Conservation (phyloP, 2,797 vertebrate species). For the Mastacembelus armatus region DNA sequence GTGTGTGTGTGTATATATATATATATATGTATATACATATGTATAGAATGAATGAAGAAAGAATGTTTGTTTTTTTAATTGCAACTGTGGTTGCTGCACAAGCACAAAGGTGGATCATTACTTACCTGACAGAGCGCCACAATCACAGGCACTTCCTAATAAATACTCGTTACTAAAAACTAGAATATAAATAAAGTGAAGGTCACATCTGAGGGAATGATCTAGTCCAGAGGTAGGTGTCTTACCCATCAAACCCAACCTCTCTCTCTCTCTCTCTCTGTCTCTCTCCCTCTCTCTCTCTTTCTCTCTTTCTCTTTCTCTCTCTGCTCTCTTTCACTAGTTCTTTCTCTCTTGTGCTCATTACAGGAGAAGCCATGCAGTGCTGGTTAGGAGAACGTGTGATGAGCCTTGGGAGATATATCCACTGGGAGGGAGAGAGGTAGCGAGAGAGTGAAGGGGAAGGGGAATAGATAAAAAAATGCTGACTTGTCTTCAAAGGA, state of each 20-base stretch:
- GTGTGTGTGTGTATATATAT: background rate
- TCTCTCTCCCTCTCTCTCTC: constrained; percentile 29
- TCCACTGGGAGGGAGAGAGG: constrained; percentile 80
- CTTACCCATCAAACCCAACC: constrained; percentile 66
- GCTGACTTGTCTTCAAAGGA: constrained; percentile 85
- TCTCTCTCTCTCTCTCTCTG: constrained; percentile 38
- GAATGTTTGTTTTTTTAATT: constrained; percentile 78
- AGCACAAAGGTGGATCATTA: constrained; percentile 79
- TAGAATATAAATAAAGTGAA: constrained; percentile 79
- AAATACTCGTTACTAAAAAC: constrained; percentile 79
- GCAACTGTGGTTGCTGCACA: constrained; percentile 66
- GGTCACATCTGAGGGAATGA: constrained; percentile 78
- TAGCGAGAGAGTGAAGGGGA: constrained; percentile 74
- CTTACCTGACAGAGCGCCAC: constrained; percentile 75
- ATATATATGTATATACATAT: constrained; percentile 24
- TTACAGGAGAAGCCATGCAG: constrained; percentile 80
- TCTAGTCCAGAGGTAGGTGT: constrained; percentile 70
- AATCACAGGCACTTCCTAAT: constrained; percentile 74
- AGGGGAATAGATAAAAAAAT: constrained; percentile 80
- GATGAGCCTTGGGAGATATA: constrained; percentile 83
- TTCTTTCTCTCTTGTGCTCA: constrained; percentile 70
- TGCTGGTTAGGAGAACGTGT: constrained; percentile 78
- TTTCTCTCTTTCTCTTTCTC: constrained; percentile 61
- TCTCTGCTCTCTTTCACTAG: constrained; percentile 57
- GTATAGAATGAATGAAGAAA: constrained; percentile 51